Conservation (phyloP, 1,140 invertebrate species). For the Psilanteris sp. region DNA sequence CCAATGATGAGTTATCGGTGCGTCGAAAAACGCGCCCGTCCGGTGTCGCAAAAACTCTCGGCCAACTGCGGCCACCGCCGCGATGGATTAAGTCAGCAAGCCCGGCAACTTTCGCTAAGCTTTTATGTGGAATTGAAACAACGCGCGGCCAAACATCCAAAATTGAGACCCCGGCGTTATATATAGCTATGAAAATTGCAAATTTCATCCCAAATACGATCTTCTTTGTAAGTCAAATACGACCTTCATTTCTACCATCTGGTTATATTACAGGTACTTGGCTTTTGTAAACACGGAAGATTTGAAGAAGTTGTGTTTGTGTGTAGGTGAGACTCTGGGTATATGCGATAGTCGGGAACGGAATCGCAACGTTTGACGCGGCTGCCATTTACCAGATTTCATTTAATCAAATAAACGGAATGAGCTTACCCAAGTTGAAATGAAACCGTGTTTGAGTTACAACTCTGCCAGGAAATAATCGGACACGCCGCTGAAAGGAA, state of each 20-base stretch:
- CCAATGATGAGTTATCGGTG: no score
- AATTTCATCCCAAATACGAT: constrained; percentile 50
- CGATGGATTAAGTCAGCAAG: constrained; percentile 1
- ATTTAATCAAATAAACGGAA: constrained; percentile 1
- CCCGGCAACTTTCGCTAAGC: neutral
- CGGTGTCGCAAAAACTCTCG: no score
- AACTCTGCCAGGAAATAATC: no score
- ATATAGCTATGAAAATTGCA: constrained; percentile 31
- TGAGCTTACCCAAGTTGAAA: no score
- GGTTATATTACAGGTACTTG: constrained; percentile 55
- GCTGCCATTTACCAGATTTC: constrained; percentile 5
- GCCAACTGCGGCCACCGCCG: constrained; percentile 8
- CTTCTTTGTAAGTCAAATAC: constrained; percentile 57
- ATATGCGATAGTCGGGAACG: neutral
- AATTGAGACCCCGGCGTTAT: constrained; percentile 26
- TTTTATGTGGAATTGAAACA: constrained; percentile 27
- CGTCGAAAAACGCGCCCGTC: no score
- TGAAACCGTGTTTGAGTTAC: no score
- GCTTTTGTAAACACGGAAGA: constrained; percentile 47
- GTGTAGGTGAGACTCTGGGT: neutral
- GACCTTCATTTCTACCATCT: constrained; percentile 45
- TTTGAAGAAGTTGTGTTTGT: constrained; percentile 34
- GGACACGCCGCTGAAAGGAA: no score
- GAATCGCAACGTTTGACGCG: neutral
- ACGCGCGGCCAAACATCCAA: constrained; percentile 15